Percentiles rank a stretch among this genome's conserved stretches.
phyloP scores from a whole-genome alignment of 2,113 vertebrate genomes.

The Eclectus roratus region DNA sequence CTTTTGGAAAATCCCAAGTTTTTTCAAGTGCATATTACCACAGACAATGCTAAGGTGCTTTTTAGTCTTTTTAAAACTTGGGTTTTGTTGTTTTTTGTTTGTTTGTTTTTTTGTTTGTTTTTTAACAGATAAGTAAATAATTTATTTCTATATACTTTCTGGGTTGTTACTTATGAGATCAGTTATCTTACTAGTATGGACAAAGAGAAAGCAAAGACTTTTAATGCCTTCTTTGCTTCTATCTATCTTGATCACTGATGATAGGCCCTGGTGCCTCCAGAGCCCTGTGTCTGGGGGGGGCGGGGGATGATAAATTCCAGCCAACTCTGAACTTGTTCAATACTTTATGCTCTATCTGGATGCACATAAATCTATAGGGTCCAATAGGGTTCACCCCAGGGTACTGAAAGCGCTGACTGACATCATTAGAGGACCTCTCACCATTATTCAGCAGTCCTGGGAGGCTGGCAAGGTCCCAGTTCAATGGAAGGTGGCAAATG shows the following conservation, averaged over 20 bases:
- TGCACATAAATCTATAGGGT: rapidly evolving
- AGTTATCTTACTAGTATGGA: neutral
- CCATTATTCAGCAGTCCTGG: neutral
- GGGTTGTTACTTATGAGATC: neutral
- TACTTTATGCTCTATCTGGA: neutral
- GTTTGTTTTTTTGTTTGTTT: neutral
- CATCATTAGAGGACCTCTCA: neutral
- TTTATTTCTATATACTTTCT: neutral
- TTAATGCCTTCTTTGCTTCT: neutral
- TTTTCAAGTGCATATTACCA: neutral
- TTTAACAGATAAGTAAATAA: neutral
- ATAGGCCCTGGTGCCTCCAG: neutral
- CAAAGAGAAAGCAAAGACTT: neutral
- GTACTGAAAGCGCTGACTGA: neutral
- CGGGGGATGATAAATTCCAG: neutral
- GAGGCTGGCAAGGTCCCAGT: neutral
- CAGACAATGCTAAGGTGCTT: neutral
- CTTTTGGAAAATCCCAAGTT: neutral
- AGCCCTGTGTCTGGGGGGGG: neutral
- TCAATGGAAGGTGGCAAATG: neutral
- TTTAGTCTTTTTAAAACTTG: neutral
- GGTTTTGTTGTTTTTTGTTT: neutral
- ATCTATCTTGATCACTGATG: neutral
- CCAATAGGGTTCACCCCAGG: neutral
- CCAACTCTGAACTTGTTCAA: neutral